Evolutionary conservation across 2,888 invertebrate species (phyloP).

Genomic region (Cephalotes varians): DNA sequence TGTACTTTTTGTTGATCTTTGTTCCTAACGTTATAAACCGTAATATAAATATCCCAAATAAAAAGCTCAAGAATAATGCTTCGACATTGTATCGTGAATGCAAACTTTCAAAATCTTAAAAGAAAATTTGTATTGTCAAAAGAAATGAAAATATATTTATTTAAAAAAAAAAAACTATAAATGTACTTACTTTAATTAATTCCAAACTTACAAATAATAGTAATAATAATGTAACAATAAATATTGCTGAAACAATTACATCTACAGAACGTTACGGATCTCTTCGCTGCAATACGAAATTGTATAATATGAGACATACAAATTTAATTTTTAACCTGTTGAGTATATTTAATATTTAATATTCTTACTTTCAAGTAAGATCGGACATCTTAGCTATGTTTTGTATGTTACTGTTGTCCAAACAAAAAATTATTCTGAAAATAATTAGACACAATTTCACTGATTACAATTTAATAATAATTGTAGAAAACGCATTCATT

Average conservation of each 20-base stretch:
- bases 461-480: too few relatives aligned
- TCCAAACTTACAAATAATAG: conserved; percentile 96
- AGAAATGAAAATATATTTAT: neutral
- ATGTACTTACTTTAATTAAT: conserved; percentile 88
- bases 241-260: conserved; percentile 97
- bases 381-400: conserved; percentile 97
- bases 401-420: conserved; percentile 99
- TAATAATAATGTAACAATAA: conserved; percentile 94
- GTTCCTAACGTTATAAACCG: conserved; percentile 97
- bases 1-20: conserved; percentile 96
- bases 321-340: neutral
- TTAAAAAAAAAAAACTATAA: neutral
- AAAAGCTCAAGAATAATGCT: conserved; percentile 95
- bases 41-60: conserved; percentile 95
- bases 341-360: neutral
- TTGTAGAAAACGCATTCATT: too few relatives aligned
- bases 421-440: too few relatives aligned
- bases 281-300: conserved; percentile 89
- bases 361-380: conserved; percentile 94
- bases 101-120: conserved; percentile 92
- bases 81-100: conserved; percentile 94
- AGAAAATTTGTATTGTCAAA: conserved; percentile 51
- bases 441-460: too few relatives aligned
- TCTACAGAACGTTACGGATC: conserved; percentile 98
- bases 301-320: neutral